Evolutionary conservation across 2,888 invertebrate genomes (phyloP).

Genomic region (Eutolmus rufibarbis): DNA sequence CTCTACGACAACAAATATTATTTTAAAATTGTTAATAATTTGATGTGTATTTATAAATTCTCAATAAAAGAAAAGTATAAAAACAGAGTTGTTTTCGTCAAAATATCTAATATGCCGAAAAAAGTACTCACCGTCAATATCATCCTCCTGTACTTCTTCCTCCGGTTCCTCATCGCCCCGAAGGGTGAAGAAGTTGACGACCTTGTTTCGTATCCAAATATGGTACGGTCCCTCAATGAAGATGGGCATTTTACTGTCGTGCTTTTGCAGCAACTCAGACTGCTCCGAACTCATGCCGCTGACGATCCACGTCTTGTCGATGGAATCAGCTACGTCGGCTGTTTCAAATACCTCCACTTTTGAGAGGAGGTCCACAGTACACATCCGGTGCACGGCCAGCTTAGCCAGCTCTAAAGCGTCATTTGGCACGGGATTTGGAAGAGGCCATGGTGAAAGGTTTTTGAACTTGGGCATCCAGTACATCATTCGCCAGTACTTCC

Average conservation of each 20-base stretch:
- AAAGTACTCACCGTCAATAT: slow-evolving; percentile 70
- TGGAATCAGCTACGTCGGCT: slow-evolving; percentile 72
- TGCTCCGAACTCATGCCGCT: slow-evolving; percentile 85
- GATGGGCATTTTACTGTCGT: slow-evolving; percentile 70
- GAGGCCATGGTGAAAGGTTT: slow-evolving; percentile 84
- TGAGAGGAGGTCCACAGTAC: slow-evolving; percentile 79
- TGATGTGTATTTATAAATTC: too few relatives aligned
- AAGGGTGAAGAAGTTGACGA: slow-evolving; percentile 84
- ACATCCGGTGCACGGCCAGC: slow-evolving; percentile 83
- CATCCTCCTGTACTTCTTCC: slow-evolving; percentile 64
- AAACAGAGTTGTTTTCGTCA: too few relatives aligned
- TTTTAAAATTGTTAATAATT: too few relatives aligned
- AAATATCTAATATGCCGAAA: background rate
- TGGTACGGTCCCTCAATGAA: slow-evolving; percentile 86
- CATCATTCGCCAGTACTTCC: slow-evolving; percentile 83
- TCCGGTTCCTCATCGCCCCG: slow-evolving; percentile 70
- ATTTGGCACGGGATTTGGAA: slow-evolving; percentile 79
- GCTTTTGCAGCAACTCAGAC: slow-evolving; percentile 71
- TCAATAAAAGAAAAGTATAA: too few relatives aligned
- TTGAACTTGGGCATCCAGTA: slow-evolving; percentile 96
- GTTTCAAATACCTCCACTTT: slow-evolving; percentile 72
- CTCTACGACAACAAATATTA: too few relatives aligned
- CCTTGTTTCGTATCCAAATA: slow-evolving; percentile 78
- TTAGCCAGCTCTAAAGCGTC: slow-evolving; percentile 80
- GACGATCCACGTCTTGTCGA: slow-evolving; percentile 92